Percentiles rank a stretch among this genome's conserved stretches.
Evolutionary conservation across 2,888 invertebrate genomes (phyloP).

Genomic region (Yponomeuta plumbellus): DNA sequence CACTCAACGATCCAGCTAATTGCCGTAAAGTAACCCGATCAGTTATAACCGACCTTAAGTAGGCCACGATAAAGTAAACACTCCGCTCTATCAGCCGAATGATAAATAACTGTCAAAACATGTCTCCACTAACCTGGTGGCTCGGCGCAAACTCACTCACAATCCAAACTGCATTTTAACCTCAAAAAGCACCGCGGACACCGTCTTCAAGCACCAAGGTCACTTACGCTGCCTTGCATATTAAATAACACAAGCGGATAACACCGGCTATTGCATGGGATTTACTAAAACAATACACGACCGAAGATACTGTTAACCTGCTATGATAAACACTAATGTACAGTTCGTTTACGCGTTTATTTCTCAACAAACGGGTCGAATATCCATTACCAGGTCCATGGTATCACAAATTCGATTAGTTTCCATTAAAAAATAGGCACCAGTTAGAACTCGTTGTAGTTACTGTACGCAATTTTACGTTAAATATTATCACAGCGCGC

Average conservation of each 20-base stretch:
- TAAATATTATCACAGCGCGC: constrained; percentile 71
- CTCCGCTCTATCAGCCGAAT: constrained; percentile 44
- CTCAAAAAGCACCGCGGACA: constrained; percentile 70
- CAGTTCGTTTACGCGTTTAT: constrained; percentile 70
- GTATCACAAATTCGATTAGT: constrained; percentile 60
- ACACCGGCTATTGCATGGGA: constrained; percentile 55
- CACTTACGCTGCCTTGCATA: constrained; percentile 71
- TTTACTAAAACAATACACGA: constrained; percentile 61
- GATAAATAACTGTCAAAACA: constrained; percentile 48
- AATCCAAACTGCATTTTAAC: constrained; percentile 75
- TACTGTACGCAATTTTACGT: constrained; percentile 65
- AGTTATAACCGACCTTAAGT: constrained; percentile 33
- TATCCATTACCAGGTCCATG: constrained; percentile 51
- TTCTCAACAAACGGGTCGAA: constrained; percentile 59
- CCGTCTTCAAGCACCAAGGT: constrained; percentile 68
- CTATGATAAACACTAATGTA: constrained; percentile 75
- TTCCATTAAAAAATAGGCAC: constrained; percentile 51
- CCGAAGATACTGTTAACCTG: constrained; percentile 66
- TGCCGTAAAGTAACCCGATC: background rate
- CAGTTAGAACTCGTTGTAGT: constrained; percentile 54
- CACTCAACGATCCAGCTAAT: background rate
- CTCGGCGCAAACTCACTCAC: constrained; percentile 67
- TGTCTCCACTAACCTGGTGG: constrained; percentile 66
- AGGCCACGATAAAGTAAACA: constrained; percentile 56
- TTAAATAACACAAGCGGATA: constrained; percentile 61